phyloP scores from a whole-genome alignment of 2,888 invertebrate species.

The Heteromyza rotundicornis region DNA sequence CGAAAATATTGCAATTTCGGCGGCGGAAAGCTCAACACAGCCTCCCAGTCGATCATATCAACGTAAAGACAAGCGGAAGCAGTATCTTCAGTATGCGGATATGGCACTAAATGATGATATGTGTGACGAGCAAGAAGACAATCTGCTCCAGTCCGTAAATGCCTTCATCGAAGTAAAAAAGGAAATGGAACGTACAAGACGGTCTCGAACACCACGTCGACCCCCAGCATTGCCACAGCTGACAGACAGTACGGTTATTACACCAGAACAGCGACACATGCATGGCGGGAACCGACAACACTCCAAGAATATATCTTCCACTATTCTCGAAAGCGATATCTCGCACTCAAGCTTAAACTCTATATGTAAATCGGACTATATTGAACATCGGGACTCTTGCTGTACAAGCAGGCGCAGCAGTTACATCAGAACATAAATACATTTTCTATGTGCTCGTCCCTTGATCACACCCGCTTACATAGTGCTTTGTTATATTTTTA shows the following conservation, averaged over 20 bases:
- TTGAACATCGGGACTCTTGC: no score
- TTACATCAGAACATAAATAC: no score
- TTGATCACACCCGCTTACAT: not conserved
- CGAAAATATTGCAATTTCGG: constrained; percentile 21
- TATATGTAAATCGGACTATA: not conserved
- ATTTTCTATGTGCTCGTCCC: no score
- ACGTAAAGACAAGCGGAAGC: constrained; percentile 39
- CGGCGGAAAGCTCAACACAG: constrained; percentile 26
- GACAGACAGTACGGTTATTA: no score
- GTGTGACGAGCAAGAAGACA: constrained; percentile 51
- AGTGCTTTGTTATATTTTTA: not conserved
- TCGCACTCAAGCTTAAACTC: not conserved
- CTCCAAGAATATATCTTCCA: not conserved
- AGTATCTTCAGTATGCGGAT: constrained; percentile 55
- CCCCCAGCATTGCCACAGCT: no score
- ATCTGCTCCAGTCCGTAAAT: constrained; percentile 55
- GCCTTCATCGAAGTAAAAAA: constrained; percentile 58
- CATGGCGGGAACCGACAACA: no score
- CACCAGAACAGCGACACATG: not conserved
- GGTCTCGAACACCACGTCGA: constrained; percentile 31
- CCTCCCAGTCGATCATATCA: constrained; percentile 29
- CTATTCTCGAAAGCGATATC: not conserved
- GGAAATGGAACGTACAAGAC: constrained; percentile 46
- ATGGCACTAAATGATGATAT: constrained; percentile 51
- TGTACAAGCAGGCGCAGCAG: not conserved